Evolutionary conservation across 2,888 invertebrate species (phyloP).

Genomic region (Schrankia costaestrigalis): DNA sequence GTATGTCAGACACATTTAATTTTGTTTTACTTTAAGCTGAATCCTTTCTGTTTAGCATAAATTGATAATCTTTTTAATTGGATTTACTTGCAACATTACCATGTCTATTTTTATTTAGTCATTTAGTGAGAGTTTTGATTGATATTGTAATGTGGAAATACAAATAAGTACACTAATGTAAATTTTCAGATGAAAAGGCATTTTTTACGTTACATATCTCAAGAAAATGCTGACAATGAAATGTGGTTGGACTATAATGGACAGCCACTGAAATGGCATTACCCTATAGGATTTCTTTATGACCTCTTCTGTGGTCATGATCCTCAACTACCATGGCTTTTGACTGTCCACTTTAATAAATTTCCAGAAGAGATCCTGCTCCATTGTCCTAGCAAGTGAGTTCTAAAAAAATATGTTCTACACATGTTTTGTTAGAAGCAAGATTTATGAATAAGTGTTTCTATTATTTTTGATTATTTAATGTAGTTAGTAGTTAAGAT

Average conservation of each 20-base stretch:
- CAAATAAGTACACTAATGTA: background rate
- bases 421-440: background rate
- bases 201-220: slow-evolving; percentile 90
- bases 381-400: slow-evolving; percentile 92
- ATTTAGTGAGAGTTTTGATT: too few species aligned
- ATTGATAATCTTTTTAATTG: too few species aligned
- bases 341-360: slow-evolving; percentile 96
- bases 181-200: slow-evolving; percentile 89
- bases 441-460: background rate
- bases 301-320: slow-evolving; percentile 87
- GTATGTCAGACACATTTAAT: background rate
- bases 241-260: slow-evolving; percentile 98
- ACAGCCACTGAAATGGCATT: slow-evolving; percentile 94
- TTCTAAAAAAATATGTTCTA: slow-evolving; percentile 29
- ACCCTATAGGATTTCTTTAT: slow-evolving; percentile 94
- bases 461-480: background rate
- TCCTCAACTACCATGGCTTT: slow-evolving; percentile 92
- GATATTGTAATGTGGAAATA: too few species aligned
- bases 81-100: too few species aligned
- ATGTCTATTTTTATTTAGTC: too few species aligned
- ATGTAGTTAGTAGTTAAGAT: too few species aligned
- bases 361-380: slow-evolving; percentile 95
- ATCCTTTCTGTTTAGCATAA: too few species aligned
- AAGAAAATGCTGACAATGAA: slow-evolving; percentile 90
- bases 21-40: background rate